phyloP scores from a whole-genome alignment of 2,888 invertebrate genomes.

The Athalia rosae region DNA sequence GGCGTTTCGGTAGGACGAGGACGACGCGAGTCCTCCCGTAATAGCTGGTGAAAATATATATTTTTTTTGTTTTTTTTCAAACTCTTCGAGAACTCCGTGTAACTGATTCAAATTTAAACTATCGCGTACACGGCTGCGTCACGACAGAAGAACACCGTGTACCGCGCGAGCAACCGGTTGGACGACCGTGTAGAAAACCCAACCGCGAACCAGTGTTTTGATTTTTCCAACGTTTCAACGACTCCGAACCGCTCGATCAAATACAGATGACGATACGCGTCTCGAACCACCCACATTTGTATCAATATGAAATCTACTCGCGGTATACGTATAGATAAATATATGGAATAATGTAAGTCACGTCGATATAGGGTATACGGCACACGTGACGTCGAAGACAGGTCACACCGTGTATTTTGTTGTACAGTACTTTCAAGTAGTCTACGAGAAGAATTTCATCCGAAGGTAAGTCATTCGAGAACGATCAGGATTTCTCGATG shows the following conservation, averaged over 20 bases:
- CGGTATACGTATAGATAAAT: no score
- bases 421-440: no score
- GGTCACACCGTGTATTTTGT: no score
- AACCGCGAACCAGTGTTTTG: constrained; percentile 26
- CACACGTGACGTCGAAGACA: no score
- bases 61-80: background rate
- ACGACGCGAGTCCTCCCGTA: no score
- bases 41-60: background rate
- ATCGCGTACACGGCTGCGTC: constrained; percentile 26
- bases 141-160: constrained; percentile 14
- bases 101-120: constrained; percentile 40
- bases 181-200: constrained; percentile 3
- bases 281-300: background rate
- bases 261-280: background rate
- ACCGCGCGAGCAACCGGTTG: constrained; percentile 29
- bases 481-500: constrained; percentile 41
- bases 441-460: background rate
- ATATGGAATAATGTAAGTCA: no score
- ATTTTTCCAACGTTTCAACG: constrained; percentile 22
- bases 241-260: background rate
- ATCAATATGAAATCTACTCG: no score
- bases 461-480: background rate
- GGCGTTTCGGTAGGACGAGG: no score
- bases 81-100: constrained; percentile 13
- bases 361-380: no score